Conservation (phyloP, 2,113 vertebrate species). For the Caranx ignobilis region DNA sequence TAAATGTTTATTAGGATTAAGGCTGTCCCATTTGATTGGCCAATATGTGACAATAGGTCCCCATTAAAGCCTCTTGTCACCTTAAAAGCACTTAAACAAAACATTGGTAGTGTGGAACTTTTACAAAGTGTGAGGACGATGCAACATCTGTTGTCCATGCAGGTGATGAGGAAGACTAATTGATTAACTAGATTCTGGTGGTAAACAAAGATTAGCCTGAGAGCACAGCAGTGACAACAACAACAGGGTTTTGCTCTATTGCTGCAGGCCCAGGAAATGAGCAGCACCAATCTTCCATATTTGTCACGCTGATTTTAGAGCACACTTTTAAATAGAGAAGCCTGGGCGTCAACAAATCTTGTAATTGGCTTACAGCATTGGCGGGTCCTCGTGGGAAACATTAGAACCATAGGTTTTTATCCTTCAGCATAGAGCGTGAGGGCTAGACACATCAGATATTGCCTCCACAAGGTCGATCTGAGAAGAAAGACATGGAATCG, state of each 20-base stretch:
- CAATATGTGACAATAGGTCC: too few species aligned
- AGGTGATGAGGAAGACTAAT: not conserved
- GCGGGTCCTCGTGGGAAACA: conserved; percentile 26
- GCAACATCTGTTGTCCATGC: too few species aligned
- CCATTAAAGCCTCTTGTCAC: too few species aligned
- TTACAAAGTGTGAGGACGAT: too few species aligned
- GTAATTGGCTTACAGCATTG: conserved; percentile 55
- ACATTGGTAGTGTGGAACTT: too few species aligned
- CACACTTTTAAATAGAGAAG: conserved; percentile 34
- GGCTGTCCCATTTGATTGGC: too few species aligned
- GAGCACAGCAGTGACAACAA: not conserved
- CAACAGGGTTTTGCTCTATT: not conserved
- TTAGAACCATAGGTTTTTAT: not conserved
- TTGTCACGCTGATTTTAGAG: conserved; percentile 37
- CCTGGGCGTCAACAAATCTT: conserved; percentile 34
- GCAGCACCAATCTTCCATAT: conserved; percentile 22
- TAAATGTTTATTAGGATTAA: not conserved
- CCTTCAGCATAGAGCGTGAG: not conserved
- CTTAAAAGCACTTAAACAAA: too few species aligned
- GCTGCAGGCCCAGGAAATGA: conserved; percentile 22
- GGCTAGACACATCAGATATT: not conserved
- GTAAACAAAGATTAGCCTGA: conserved; percentile 1
- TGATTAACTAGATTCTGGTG: not conserved
- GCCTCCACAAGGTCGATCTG: not conserved
- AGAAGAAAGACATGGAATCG: not conserved